Percentiles rank a stretch among this genome's conserved stretches.
These are phyloP conservation scores for Platyscapa corneri DNA, from an alignment of 1,140 invertebrate species.

Conservation along the genomic window DNA sequence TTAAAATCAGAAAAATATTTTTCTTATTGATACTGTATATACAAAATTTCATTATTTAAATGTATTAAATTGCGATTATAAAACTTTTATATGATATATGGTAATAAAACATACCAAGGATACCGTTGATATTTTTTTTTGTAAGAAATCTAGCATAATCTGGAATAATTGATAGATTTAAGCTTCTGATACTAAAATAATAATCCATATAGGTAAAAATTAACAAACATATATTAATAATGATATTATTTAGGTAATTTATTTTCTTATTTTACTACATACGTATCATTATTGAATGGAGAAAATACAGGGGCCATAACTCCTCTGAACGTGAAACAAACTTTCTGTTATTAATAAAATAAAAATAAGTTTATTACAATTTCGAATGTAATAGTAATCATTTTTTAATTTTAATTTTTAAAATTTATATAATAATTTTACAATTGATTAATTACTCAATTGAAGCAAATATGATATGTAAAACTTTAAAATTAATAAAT, in stretches of 20 bases:
- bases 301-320: conserved; percentile 82
- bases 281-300: conserved; percentile 78
- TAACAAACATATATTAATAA: conserved; percentile 21
- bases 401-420: background rate
- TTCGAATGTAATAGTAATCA: background rate
- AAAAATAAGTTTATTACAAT: background rate
- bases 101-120: conserved; percentile 76
- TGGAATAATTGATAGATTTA: conserved; percentile 77
- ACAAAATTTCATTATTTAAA: too few species aligned
- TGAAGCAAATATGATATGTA: too few species aligned
- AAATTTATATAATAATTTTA: too few species aligned
- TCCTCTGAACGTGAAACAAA: conserved; percentile 71
- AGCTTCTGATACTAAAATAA: conserved; percentile 62
- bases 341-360: conserved; percentile 27
- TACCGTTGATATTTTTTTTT: conserved; percentile 76
- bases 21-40: too few species aligned
- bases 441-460: too few species aligned
- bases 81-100: background rate
- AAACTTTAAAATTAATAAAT: too few species aligned
- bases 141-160: conserved; percentile 79
- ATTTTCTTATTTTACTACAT: conserved; percentile 38
- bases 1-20: too few species aligned
- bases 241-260: background rate
- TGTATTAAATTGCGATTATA: too few species aligned
- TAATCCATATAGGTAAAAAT: conserved; percentile 35